phyloP scores from a whole-genome alignment of 2,797 vertebrate species.

The Pseudochirops cupreus region DNA sequence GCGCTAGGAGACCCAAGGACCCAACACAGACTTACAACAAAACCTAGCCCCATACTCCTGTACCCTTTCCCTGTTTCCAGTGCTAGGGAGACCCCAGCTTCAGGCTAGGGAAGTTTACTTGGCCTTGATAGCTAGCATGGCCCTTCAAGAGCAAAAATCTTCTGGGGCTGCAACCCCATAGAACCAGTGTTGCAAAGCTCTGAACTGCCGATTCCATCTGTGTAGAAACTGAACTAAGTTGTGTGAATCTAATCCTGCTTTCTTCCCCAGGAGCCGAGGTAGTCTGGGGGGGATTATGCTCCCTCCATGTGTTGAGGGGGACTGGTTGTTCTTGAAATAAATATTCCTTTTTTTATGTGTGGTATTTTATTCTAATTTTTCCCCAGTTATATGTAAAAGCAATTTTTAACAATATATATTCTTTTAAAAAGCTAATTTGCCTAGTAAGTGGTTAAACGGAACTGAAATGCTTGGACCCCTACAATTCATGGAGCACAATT shows the following conservation, averaged over 20 bases:
- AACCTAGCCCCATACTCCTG: not conserved
- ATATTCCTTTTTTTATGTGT: no score
- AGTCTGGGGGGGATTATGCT: not conserved
- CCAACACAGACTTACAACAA: not conserved
- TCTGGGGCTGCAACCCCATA: not conserved
- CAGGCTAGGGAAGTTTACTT: not conserved
- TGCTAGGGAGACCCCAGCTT: not conserved
- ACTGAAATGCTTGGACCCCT: not conserved
- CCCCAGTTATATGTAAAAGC: no score
- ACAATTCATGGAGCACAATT: not conserved
- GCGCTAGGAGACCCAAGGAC: not conserved
- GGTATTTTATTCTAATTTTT: no score
- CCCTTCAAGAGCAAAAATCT: not conserved
- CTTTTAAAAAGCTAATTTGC: no score
- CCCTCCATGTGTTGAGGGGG: not conserved
- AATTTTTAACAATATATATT: no score
- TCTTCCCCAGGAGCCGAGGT: not conserved
- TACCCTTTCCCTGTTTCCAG: not conserved
- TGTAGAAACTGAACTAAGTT: not conserved
- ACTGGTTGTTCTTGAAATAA: not conserved
- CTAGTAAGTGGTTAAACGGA: not conserved
- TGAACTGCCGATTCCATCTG: not conserved
- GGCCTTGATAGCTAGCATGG: not conserved
- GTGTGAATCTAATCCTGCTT: not conserved
- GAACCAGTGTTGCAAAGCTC: not conserved